Evolutionary conservation across 23 tunicate genomes (phyloP).

Genomic region (Oikopleura dioica): DNA sequence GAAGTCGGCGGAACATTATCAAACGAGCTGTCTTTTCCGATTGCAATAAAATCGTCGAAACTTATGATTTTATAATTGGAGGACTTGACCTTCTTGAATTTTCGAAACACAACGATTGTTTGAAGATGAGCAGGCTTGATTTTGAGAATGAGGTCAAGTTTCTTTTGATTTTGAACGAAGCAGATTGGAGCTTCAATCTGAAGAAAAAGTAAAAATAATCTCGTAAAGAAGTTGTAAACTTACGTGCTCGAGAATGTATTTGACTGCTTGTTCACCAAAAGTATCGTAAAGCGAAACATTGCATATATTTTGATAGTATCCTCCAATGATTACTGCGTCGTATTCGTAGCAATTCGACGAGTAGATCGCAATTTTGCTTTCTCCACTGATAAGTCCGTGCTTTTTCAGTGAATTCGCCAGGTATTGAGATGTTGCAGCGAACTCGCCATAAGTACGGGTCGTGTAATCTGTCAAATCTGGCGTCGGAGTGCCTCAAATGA

Average conservation of each 20-base stretch:
- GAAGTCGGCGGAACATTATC: not conserved
- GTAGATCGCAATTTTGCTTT: no score
- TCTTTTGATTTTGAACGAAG: not conserved
- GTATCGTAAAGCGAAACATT: slow-evolving; percentile 85
- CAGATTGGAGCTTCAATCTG: not conserved
- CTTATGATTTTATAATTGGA: no score
- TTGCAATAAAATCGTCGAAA: not conserved
- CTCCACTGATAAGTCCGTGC: no score
- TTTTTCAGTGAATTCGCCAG: no score
- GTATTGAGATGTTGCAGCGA: no score
- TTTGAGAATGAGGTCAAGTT: not conserved
- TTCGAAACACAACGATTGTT: not conserved
- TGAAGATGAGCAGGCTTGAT: not conserved
- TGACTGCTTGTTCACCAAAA: slow-evolving; percentile 45
- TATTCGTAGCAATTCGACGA: not conserved
- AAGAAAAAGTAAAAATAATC: no score
- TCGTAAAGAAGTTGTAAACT: no score
- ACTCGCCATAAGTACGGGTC: no score
- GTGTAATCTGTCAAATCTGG: no score
- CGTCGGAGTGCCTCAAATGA: no score
- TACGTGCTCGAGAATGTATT: slow-evolving; percentile 35
- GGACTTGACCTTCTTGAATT: no score
- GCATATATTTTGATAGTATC: not conserved
- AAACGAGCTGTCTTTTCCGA: not conserved
- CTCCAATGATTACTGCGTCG: not conserved